A percentile compares a stretch with the other conserved stretches of the same genome.
Conservation (phyloP, 2,797 vertebrate genomes). For the Helarctos malayanus region DNA sequence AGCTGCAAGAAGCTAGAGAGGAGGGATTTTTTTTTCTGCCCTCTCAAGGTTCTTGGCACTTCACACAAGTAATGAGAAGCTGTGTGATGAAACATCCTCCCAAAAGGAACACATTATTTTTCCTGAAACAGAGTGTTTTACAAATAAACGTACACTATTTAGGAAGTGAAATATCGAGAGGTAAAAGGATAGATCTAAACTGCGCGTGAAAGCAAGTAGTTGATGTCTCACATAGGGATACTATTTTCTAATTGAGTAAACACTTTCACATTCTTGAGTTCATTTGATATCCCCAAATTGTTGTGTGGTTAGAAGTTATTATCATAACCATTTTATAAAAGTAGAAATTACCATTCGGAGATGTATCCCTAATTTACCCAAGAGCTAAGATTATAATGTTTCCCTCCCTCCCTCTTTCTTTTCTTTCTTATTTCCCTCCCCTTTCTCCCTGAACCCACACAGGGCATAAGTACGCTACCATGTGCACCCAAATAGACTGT, state of each 20-base stretch:
- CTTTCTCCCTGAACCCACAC: background rate
- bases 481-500: background rate
- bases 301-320: background rate
- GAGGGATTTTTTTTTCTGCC: background rate
- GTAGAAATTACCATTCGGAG: conserved; percentile 23
- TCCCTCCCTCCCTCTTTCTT: background rate
- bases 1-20: background rate
- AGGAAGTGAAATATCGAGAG: background rate
- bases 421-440: background rate
- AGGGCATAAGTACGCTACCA: background rate
- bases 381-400: background rate
- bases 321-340: conserved; percentile 29
- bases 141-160: conserved; percentile 32
- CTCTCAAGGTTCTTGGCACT: conserved; percentile 66
- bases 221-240: background rate
- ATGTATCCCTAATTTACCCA: background rate
- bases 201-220: background rate
- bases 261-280: conserved; percentile 7
- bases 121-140: conserved; percentile 42
- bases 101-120: conserved; percentile 49
- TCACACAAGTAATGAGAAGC: conserved; percentile 64
- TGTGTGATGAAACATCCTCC: conserved; percentile 49
- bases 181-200: background rate
- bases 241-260: conserved; percentile 9
- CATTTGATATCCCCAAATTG: conserved; percentile 21